These are phyloP conservation scores for Spheniscus humboldti DNA, from an alignment of 2,797 vertebrate genomes.

Conservation along the genomic window DNA sequence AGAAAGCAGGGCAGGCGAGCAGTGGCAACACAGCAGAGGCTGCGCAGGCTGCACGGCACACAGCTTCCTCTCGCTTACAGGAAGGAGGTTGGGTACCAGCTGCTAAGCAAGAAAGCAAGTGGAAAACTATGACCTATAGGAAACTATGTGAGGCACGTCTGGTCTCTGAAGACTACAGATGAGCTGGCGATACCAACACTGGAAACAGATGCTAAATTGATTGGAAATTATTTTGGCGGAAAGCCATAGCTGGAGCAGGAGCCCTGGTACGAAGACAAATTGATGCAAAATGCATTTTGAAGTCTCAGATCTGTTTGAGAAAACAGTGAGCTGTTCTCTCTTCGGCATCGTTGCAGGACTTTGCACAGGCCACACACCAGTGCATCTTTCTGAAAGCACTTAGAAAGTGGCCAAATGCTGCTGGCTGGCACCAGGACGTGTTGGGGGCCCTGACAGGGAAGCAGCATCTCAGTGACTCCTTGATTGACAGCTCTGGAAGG, in stretches of 20 bases:
- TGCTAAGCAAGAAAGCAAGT: slow-evolving; percentile 71
- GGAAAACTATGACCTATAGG: slow-evolving; percentile 82
- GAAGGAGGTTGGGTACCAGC: slow-evolving; percentile 74
- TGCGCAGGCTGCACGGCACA: background rate
- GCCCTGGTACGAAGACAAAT: background rate
- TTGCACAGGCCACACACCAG: background rate
- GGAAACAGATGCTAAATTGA: slow-evolving; percentile 72
- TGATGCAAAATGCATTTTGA: background rate
- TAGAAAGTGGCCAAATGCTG: background rate
- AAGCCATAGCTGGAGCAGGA: slow-evolving; percentile 28
- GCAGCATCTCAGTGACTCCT: background rate
- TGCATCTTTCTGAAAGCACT: background rate
- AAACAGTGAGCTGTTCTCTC: background rate
- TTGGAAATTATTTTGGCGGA: slow-evolving; percentile 58
- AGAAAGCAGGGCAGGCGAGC: background rate
- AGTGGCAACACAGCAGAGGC: background rate
- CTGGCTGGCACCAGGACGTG: background rate
- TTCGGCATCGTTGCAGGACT: background rate
- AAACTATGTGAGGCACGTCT: slow-evolving; percentile 74
- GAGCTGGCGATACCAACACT: slow-evolving; percentile 27
- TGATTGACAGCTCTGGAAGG: background rate
- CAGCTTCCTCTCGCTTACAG: slow-evolving; percentile 49
- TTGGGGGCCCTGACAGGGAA: background rate
- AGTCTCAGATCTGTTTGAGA: background rate
- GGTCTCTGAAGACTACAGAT: slow-evolving; percentile 60